Evolutionary conservation across 2,797 vertebrate species (phyloP).

Genomic region (Neomorphus geoffroyi): DNA sequence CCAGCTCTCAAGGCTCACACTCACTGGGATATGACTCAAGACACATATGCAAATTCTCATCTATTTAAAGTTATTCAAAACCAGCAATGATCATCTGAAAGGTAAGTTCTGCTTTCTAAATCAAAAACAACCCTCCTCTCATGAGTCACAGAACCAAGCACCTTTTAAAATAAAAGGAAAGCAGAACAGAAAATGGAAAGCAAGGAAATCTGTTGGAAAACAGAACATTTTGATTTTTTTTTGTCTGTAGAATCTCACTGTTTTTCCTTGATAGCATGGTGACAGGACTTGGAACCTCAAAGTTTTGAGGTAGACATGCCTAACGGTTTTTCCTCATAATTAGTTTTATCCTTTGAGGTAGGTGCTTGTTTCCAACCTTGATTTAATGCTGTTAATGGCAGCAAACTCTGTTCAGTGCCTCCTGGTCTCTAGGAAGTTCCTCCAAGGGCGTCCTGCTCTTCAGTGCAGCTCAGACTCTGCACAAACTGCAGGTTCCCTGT

Average conservation of each 20-base stretch:
- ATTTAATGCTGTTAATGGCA: background rate
- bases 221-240: background rate
- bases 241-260: background rate
- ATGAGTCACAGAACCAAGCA: conserved; percentile 2
- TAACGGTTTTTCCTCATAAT: background rate
- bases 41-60: background rate
- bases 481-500: background rate
- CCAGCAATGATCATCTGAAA: background rate
- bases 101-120: background rate
- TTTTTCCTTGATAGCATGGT: background rate
- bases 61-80: background rate
- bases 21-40: conserved; percentile 2
- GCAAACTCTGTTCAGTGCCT: background rate
- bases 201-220: background rate
- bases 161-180: background rate
- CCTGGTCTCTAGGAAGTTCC: background rate
- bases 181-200: background rate
- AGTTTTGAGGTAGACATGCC: background rate
- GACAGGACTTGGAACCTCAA: background rate
- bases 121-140: background rate
- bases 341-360: background rate
- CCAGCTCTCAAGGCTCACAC: background rate
- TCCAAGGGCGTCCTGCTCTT: background rate
- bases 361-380: background rate
- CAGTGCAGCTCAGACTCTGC: background rate